Evolutionary conservation across 2,797 vertebrate species (phyloP).

Genomic region (Alcedo quadribrachys): DNA sequence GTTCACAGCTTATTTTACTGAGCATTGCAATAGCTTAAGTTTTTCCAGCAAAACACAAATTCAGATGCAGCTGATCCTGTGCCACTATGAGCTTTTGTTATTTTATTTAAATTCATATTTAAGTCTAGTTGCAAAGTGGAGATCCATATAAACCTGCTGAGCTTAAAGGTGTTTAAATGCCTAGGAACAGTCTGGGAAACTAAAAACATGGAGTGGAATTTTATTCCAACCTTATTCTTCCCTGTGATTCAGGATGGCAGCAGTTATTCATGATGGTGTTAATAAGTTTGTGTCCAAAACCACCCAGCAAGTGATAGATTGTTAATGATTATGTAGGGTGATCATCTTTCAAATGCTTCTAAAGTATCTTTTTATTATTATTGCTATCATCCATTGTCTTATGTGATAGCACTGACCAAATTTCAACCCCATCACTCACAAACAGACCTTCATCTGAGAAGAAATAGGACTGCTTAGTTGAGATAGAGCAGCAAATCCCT

Average conservation of each 20-base stretch:
- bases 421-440: neutral
- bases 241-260: neutral
- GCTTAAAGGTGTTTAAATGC: neutral
- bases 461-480: neutral
- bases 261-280: neutral
- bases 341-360: constrained; percentile 37
- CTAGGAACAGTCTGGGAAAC: neutral
- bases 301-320: neutral
- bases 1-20: neutral
- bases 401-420: neutral
- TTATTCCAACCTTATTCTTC: neutral
- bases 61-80: neutral
- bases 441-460: neutral
- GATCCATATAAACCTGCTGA: neutral
- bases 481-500: neutral
- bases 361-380: constrained; percentile 22
- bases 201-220: neutral
- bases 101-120: neutral
- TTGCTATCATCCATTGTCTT: neutral
- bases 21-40: neutral
- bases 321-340: constrained; percentile 35
- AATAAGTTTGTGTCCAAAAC: constrained; percentile 22
- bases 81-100: neutral
- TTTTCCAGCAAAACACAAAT: neutral
- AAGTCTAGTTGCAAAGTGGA: neutral